A percentile compares a stretch with the other conserved stretches of the same genome.
These are phyloP conservation scores for Quadroppia sp. DNA, from an alignment of 2,888 invertebrate genomes.

Conservation along the genomic window DNA sequence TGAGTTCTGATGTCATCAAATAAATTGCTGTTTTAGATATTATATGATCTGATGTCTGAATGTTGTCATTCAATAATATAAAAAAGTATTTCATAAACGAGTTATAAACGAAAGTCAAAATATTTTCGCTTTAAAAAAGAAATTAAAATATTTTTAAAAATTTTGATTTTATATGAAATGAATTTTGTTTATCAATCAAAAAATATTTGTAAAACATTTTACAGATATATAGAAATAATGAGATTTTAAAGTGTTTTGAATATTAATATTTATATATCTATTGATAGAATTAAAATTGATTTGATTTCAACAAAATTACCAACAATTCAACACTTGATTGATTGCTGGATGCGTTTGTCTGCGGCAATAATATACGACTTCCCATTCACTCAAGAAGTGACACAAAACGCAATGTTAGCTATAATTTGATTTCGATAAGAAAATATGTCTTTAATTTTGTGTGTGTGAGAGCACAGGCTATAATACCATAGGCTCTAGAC, in stretches of 20 bases:
- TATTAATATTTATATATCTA: too few species aligned
- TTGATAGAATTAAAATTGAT: too few species aligned
- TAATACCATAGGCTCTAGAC: slow-evolving; percentile 27
- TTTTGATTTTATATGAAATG: too few species aligned
- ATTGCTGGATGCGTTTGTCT: not conserved
- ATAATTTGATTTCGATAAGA: not conserved
- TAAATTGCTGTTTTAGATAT: not conserved
- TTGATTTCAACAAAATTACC: too few species aligned
- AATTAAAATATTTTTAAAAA: too few species aligned
- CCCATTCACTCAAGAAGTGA: not conserved
- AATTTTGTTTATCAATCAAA: too few species aligned
- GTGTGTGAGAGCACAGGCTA: not conserved
- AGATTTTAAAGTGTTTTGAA: too few species aligned
- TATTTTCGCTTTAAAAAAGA: too few species aligned
- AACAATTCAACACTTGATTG: not conserved
- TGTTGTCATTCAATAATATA: too few species aligned
- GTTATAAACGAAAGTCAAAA: not conserved
- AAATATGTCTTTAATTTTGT: not conserved
- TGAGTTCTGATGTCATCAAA: not conserved
- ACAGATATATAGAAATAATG: too few species aligned
- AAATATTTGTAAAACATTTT: too few species aligned
- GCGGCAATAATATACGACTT: not conserved
- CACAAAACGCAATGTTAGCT: not conserved
- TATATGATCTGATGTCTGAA: not conserved
- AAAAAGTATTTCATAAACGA: not conserved